phyloP scores from a whole-genome alignment of 2,113 vertebrate species.

The Tupaia chinensis region DNA sequence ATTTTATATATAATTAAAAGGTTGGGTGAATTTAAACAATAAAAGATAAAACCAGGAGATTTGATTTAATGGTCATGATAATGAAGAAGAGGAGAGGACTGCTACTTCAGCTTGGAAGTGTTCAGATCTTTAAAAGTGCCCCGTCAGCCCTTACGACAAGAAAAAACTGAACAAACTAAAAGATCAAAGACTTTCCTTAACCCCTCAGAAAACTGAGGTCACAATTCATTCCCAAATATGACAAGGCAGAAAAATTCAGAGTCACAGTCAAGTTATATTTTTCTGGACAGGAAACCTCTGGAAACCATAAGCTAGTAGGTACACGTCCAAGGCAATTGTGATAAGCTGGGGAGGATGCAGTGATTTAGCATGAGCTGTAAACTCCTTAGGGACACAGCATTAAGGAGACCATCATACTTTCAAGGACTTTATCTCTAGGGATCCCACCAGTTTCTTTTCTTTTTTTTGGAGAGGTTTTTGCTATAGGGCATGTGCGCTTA shows the following conservation, averaged over 20 bases:
- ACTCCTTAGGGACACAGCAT: background rate
- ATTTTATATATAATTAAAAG: background rate
- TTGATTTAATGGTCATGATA: background rate
- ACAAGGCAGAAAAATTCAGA: background rate
- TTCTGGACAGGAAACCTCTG: background rate
- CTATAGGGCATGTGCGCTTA: too few relatives aligned
- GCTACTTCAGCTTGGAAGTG: background rate
- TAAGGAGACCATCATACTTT: background rate
- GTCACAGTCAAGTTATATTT: background rate
- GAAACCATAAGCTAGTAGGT: background rate
- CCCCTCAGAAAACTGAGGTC: background rate
- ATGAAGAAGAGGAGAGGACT: background rate
- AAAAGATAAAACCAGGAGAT: background rate
- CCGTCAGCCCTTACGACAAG: background rate
- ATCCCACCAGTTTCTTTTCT: background rate
- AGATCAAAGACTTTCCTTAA: background rate
- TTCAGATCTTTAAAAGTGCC: background rate
- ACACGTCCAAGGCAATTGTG: background rate
- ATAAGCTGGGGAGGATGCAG: background rate
- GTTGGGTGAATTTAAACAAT: background rate
- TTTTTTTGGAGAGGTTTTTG: too few relatives aligned
- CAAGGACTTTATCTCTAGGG: background rate
- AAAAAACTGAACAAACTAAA: background rate
- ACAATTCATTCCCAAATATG: background rate
- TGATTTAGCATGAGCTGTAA: background rate